Conservation (phyloP, 2,888 invertebrate species). For the Nasonia oneida region DNA sequence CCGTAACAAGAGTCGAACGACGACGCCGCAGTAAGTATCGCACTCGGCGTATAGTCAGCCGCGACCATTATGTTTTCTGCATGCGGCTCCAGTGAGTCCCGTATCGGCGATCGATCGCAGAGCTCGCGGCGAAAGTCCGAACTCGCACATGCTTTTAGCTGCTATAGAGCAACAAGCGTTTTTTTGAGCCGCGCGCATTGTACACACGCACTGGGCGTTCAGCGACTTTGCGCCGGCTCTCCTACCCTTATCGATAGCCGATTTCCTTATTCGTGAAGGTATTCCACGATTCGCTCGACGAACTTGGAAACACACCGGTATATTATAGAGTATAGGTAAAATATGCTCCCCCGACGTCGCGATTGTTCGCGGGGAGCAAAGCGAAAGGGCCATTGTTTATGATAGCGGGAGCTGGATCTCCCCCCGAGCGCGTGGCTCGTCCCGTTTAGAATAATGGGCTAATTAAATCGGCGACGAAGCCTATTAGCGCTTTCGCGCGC, state of each 20-base stretch:
- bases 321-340: background rate
- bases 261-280: background rate
- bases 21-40: conserved; percentile 1
- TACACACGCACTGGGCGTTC: background rate
- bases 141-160: background rate
- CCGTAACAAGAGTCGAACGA: background rate
- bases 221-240: background rate
- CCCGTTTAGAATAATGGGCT: conserved; percentile 70
- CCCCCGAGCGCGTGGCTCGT: background rate
- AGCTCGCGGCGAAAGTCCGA: background rate
- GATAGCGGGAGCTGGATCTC: background rate
- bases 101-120: background rate
- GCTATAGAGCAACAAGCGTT: too few species aligned
- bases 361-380: background rate
- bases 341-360: background rate
- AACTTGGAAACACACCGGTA: background rate
- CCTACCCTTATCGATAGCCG: background rate
- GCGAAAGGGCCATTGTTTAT: conserved; percentile 7
- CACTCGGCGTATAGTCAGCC: conserved; percentile 29
- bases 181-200: background rate
- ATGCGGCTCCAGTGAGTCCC: background rate
- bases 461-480: conserved; percentile 73
- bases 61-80: background rate
- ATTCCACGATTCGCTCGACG: background rate
- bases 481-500: conserved; percentile 71